Base-by-base conservation (phyloP, 2,113 vertebrate genomes). In the Scomber colias region DNA sequence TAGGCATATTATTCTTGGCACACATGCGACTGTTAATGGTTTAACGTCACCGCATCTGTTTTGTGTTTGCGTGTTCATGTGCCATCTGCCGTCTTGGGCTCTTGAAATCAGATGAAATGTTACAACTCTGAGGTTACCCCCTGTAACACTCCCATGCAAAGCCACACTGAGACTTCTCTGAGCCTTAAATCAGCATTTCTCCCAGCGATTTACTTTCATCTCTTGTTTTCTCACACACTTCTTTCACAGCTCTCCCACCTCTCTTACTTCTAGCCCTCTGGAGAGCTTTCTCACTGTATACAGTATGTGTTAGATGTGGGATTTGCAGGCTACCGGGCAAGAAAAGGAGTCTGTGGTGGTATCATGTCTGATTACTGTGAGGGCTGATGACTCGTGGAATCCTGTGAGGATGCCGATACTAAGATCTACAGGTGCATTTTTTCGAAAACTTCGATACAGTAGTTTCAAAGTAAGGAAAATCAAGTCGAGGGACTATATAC, bases 121-220 rank as follows among this genome's bases (percentile, higher is more conserved):
- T 59, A 85, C 70, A 72, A 65, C 57, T 55, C 57, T 31, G 15
- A 67, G 54, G 48, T 62, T 64, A 67, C 60, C 45, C 16, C 21
- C 55, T 50, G 65, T 59, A 76, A 69, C 54, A 79, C 44, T 55
- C 59, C n/a, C 27, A 78, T 46, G 67, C 46, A 55, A 68, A 51
- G 48, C 16, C 45, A 61, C 15, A 40, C 16, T 0, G 27, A 44
- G 21, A 14, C 69, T 61, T 56, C 46, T 75, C 17, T 70, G 21
- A 8, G 45, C 48, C 79, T 71, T 53, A 45, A 79, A 72, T 73
- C 30, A 50, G 51, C 53, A 21, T 56, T 65, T 71, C 77, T 59
- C 40, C 14, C 13, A 30, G 46, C 2, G 1, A 27, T 62, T 53
- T 62, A 21, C 45, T 63, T 69, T 54, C 6, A 45, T 63, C 14